Evolutionary conservation across 2,113 vertebrate genomes (phyloP).

Genomic region (Ophiodon elongatus): DNA sequence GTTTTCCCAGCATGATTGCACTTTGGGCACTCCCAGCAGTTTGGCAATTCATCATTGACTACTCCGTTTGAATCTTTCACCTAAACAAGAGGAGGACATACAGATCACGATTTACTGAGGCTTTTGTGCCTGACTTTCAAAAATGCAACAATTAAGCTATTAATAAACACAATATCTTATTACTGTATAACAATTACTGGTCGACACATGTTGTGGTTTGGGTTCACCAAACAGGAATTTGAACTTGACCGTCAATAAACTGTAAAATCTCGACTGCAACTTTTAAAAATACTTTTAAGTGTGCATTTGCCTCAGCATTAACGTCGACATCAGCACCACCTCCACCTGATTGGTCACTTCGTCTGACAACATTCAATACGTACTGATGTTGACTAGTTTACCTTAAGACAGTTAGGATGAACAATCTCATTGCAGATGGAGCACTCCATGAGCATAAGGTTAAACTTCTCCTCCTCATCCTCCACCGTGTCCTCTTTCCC

Average conservation of each 20-base stretch:
- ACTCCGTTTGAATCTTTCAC: constrained; percentile 95
- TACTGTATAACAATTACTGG: background rate
- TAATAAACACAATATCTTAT: background rate
- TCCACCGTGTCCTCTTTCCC: constrained; percentile 97
- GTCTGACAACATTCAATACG: background rate
- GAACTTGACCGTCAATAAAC: background rate
- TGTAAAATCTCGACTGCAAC: no score
- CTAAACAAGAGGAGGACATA: constrained; percentile 70
- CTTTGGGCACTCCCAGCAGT: constrained; percentile 99
- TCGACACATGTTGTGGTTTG: background rate
- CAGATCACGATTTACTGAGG: background rate
- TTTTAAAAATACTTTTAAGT: background rate
- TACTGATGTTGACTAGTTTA: constrained; percentile 62
- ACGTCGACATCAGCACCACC: background rate
- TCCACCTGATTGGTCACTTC: background rate
- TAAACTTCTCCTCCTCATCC: constrained; percentile 94
- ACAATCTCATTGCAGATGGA: constrained; percentile 99
- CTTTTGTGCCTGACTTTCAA: background rate
- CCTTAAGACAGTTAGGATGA: constrained; percentile 98
- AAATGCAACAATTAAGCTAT: background rate
- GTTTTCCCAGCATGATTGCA: constrained; percentile 98
- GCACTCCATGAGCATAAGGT: constrained; percentile 98
- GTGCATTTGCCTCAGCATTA: background rate
- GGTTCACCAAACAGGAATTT: background rate
- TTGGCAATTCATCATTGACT: constrained; percentile 96